phyloP scores from a whole-genome alignment of 2,888 invertebrate species.

The Sericinus montela region DNA sequence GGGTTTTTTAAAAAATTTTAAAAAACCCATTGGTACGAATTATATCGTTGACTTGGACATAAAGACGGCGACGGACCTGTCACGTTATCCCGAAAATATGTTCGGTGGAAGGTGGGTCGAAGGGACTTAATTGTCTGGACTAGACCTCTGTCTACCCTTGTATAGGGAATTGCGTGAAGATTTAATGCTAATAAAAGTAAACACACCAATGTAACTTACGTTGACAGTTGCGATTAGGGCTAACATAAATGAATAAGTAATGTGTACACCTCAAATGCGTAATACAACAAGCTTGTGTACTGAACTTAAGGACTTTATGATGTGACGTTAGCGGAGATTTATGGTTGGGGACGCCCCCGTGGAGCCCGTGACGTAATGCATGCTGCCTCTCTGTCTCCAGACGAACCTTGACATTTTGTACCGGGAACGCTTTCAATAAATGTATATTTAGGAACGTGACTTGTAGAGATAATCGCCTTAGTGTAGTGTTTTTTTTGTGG shows the following conservation, averaged over 20 bases:
- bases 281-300: not conserved
- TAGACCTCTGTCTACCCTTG: no score
- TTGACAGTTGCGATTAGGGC: not conserved
- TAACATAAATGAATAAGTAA: not conserved
- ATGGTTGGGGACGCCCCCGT: not conserved
- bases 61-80: no score
- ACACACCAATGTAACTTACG: no score
- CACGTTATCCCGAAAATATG: no score
- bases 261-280: not conserved
- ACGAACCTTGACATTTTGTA: conserved; percentile 6
- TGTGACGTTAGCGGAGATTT: not conserved
- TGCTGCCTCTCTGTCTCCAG: conserved; percentile 7
- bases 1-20: no score
- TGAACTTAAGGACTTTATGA: not conserved
- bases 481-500: no score
- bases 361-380: conserved; percentile 8
- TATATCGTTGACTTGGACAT: no score
- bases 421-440: not conserved
- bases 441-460: not conserved
- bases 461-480: not conserved
- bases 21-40: no score
- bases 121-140: no score
- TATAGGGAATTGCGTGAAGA: no score
- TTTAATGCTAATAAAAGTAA: no score
- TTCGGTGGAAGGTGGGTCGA: no score